A percentile compares a stretch with the other conserved stretches of the same genome.
phyloP scores from a whole-genome alignment of 2,113 vertebrate species.

The Apaloderma vittatum region DNA sequence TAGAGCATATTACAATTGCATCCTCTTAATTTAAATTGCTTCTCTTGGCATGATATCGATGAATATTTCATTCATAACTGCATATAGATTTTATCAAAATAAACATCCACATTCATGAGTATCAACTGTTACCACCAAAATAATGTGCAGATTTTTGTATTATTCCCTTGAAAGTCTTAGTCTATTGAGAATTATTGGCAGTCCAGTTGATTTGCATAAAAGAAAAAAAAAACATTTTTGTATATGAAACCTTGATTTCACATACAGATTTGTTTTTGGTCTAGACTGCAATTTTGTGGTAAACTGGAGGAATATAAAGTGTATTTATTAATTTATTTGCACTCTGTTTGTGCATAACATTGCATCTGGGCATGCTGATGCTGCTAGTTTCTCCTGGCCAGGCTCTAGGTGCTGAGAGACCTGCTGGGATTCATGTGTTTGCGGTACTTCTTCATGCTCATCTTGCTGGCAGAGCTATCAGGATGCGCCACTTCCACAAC shows the following conservation, averaged over 20 bases:
- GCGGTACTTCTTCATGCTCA: slow-evolving; percentile 89
- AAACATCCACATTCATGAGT: background rate
- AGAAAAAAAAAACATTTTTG: background rate
- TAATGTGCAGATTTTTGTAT: background rate
- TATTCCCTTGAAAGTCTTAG: background rate
- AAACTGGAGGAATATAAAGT: background rate
- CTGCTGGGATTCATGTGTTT: slow-evolving; percentile 86
- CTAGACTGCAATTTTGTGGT: background rate
- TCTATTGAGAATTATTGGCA: background rate
- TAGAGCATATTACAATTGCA: background rate
- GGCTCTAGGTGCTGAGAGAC: slow-evolving; percentile 86
- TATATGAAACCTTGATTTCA: background rate
- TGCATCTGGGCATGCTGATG: background rate
- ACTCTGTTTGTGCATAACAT: background rate
- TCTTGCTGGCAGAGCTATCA: slow-evolving; percentile 86
- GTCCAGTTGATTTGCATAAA: background rate
- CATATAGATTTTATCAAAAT: background rate
- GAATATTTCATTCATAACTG: background rate
- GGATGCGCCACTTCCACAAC: slow-evolving; percentile 84
- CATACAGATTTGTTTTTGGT: background rate
- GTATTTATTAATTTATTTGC: background rate
- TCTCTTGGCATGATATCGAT: background rate
- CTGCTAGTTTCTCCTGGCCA: slow-evolving; percentile 29
- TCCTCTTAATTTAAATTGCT: background rate
- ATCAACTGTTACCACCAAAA: background rate